Base-by-base conservation (phyloP, 2,888 invertebrate genomes). In the Eristalis intricaria region DNA sequence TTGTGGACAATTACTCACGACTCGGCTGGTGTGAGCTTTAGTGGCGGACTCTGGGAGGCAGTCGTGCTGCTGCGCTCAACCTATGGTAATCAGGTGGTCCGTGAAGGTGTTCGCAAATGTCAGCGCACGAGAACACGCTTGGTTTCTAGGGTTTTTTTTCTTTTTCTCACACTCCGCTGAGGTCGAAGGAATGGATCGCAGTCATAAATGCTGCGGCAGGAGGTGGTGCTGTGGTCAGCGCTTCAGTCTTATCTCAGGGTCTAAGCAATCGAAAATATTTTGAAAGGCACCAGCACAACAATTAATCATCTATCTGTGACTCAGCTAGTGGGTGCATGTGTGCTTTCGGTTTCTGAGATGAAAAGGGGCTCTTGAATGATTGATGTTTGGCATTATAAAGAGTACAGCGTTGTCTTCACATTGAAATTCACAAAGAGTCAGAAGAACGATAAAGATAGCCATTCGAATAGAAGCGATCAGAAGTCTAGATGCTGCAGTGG, bases 1-100 rank as follows among this genome's bases (percentile, higher is more conserved):
- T 26, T 69, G 10, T 84, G 61, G 68, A 58, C 76, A 68, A 73
- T 83, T 70, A 63, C 65, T 75, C 70, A 65, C 69, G 78, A 58
- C 38, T 29, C 11, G 35, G 35, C 23, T 63, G 26, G 50, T 35
- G 66, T 84, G 58, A 69, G 73, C 13, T 13, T 38, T 38, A 38
- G 2, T 38, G 38, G 38, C 38, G 0, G 19, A 19, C 50, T 15
- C 19, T 19, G 50, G 10, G 32, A 32, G 32, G 32, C 32, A 19
- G 50, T 50, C 50, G 50, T 50, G 50, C 50, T 50, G 50, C 50
- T 19, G 50, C 50, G 19, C 50, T 50, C 19, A 50, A 50, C 50
- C 43, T 50, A 50, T 50, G 50, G 19, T 50, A 50, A 50, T 50
- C 50, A 50, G 50, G 50, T 50, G 50, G 50, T 50, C 50, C 19